A percentile compares a stretch with the other conserved stretches of the same genome.
Conservation (phyloP, 2,797 vertebrate genomes). For the Pachyuromys duprasi region DNA sequence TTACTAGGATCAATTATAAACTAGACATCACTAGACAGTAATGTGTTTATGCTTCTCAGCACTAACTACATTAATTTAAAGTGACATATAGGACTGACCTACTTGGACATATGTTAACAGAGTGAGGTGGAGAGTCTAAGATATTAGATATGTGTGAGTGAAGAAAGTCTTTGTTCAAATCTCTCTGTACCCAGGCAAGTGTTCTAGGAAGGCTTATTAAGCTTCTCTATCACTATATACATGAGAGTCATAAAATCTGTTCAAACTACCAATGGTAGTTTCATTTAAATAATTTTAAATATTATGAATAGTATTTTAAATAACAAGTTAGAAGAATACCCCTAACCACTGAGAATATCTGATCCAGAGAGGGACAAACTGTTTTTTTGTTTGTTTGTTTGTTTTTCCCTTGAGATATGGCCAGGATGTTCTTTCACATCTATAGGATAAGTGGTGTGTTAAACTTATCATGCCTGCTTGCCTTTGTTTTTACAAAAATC, state of each 20-base stretch:
- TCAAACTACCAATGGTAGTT: conserved; percentile 5
- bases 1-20: conserved; percentile 60
- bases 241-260: background rate
- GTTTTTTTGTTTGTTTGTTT: background rate
- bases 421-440: conserved; percentile 25
- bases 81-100: background rate
- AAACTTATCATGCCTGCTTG: background rate
- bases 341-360: background rate
- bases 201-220: background rate
- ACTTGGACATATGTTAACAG: background rate
- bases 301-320: background rate
- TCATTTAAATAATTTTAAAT: background rate
- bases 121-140: conserved; percentile 25
- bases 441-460: background rate
- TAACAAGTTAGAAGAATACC: background rate
- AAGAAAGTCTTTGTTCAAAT: conserved; percentile 48
- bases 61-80: conserved; percentile 49
- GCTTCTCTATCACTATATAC: background rate
- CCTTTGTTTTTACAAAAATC: background rate
- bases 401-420: background rate
- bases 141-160: background rate
- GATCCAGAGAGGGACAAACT: background rate
- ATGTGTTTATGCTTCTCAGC: conserved; percentile 53
- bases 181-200: background rate
- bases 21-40: conserved; percentile 3